phyloP scores from a whole-genome alignment of 92 coral and sea anemone genomes.

The Palythoa grandiflora region DNA sequence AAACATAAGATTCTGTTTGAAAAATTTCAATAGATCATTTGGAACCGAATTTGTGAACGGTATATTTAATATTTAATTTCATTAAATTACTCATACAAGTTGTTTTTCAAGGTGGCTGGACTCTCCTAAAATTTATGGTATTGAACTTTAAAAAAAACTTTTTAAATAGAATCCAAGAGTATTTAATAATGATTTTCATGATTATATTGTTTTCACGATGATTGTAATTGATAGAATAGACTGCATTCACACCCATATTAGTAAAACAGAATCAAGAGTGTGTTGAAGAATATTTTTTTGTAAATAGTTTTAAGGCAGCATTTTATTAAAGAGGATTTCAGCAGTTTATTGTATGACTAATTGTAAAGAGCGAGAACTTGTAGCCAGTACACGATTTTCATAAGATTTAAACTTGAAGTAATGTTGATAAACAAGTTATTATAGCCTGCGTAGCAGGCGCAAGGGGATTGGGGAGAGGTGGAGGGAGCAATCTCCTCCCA shows the following conservation, averaged over 20 bases:
- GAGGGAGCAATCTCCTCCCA: too few species aligned
- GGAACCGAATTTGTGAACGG: not conserved
- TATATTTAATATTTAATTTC: slow-evolving; percentile 20
- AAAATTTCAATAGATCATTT: not conserved
- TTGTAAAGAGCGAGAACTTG: not conserved
- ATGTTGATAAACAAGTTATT: too few species aligned
- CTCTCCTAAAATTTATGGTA: not conserved
- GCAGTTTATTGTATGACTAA: not conserved
- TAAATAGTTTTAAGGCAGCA: not conserved
- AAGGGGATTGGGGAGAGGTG: too few species aligned
- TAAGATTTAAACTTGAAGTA: too few species aligned
- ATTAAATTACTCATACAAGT: not conserved
- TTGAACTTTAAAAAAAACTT: not conserved
- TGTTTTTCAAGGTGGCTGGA: slow-evolving; percentile 6
- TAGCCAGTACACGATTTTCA: too few species aligned
- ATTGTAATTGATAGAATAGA: not conserved
- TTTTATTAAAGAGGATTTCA: not conserved
- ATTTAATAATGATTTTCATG: not conserved
- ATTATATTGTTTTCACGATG: not conserved
- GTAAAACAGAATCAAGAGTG: not conserved
- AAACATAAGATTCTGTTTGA: slow-evolving; percentile 9
- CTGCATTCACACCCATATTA: not conserved
- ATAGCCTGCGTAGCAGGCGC: too few species aligned
- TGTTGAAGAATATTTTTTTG: not conserved
- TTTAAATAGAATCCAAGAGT: not conserved